Base-by-base conservation (phyloP, 64 coral and sea anemone genomes). In the Actinia tenebrosa region DNA sequence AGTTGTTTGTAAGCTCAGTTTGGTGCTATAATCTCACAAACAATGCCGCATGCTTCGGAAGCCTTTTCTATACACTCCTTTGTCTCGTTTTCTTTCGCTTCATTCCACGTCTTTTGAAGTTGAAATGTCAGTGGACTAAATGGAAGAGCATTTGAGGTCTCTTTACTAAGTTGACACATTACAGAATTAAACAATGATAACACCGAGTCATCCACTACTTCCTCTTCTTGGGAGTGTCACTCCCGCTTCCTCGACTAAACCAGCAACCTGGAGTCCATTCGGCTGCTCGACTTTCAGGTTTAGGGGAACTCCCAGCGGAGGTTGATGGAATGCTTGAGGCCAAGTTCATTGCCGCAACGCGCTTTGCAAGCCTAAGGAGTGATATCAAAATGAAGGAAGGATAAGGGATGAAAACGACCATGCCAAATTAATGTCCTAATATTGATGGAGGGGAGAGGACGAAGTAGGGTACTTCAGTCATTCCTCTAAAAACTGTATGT, bases 261-360 rank as follows among this genome's bases (percentile, higher is more conserved):
- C 23, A 62, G 20, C 89, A 85, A 42, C 25, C 89, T 27, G 84
- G 63, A 22, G 93, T 91, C 93, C 89, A 91, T 62, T 86, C 89
- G 53, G 77, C 84, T n/a, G 92, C 23, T 82, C 60, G 61, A 11
- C 50, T 61, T 3, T 47, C 54, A 22, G 60, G 10, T 89, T 87
- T 82, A 61, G 78, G 53, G 37, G 60, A 46, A 61, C 79, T 47
- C 53, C 86, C 84, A 14, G 45, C 18, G 82, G 92, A 88, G 43
- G 92, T 94, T 77, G 88, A 86, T 44, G 64, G 50, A 5, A 46
- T 53, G n/a, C 45, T 63, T 72, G 80, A 44, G n/a, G 22, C 20
- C 46, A 94, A 75, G 54, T 88, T 94, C 66, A 88, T 85, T 79
- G 81, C 27, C 26, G 86, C 93, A 79, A 94, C 87, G 22, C 88